Evolutionary conservation across 1,140 invertebrate species (phyloP).

Genomic region (Lordiphosa collinella): DNA sequence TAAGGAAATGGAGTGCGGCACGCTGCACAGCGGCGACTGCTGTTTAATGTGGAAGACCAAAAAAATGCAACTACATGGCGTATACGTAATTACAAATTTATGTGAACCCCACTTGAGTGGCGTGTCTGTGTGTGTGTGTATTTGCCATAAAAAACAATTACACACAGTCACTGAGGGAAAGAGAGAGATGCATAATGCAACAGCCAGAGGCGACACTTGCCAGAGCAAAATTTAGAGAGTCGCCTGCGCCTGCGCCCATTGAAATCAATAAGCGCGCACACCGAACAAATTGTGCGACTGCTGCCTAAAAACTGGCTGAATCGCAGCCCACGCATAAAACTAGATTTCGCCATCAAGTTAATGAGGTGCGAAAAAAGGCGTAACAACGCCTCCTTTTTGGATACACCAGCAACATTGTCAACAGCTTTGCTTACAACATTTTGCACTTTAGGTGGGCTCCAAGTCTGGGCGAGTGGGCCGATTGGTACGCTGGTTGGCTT

Average conservation of each 20-base stretch:
- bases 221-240: neutral
- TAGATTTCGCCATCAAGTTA: conserved; percentile 27
- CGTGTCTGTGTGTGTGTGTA: conserved; percentile 4
- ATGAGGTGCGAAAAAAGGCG: conserved; percentile 59
- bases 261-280: conserved; percentile 70
- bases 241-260: conserved; percentile 6
- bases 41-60: conserved; percentile 61
- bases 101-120: conserved; percentile 44
- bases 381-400: conserved; percentile 31
- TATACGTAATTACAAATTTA: conserved; percentile 77
- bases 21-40: conserved; percentile 15
- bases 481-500: conserved; percentile 25
- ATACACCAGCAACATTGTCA: conserved; percentile 52
- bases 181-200: conserved; percentile 49
- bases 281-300: conserved; percentile 61
- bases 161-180: conserved; percentile 22
- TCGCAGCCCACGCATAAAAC: conserved; percentile 33
- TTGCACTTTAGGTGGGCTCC: conserved; percentile 49
- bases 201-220: conserved; percentile 38
- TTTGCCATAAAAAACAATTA: conserved; percentile 49
- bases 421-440: conserved; percentile 69
- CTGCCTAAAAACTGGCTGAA: conserved; percentile 20
- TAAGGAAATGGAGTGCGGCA: conserved; percentile 63
- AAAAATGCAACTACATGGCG: conserved; percentile 54
- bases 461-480: conserved; percentile 13